phyloP scores from a whole-genome alignment of 2,113 vertebrate species.

The Bufo gargarizans region DNA sequence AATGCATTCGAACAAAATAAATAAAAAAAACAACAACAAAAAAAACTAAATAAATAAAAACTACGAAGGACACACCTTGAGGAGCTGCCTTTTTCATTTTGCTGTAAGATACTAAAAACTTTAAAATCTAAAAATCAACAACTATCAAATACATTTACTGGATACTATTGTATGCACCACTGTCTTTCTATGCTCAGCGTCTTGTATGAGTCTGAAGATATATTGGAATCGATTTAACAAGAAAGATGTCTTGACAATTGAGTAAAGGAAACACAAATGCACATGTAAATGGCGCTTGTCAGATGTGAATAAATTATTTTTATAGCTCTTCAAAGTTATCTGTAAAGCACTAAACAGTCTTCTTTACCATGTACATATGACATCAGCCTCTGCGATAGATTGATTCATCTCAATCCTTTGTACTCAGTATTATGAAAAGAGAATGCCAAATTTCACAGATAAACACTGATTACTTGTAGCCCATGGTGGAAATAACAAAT shows the following conservation, averaged over 20 bases:
- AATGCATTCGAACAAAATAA: too few species aligned
- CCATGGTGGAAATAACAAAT: background rate
- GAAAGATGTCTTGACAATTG: background rate
- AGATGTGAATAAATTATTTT: constrained; percentile 23
- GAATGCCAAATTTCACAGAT: background rate
- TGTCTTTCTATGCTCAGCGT: background rate
- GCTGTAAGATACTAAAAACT: too few species aligned
- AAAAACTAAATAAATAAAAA: too few species aligned
- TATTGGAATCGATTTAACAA: background rate
- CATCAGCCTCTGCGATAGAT: constrained; percentile 41
- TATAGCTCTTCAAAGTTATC: constrained; percentile 16
- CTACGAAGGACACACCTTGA: too few species aligned
- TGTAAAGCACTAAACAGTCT: constrained; percentile 27
- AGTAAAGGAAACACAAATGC: background rate
- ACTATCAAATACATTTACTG: too few species aligned
- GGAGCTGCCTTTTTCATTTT: too few species aligned
- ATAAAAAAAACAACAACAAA: too few species aligned
- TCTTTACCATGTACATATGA: constrained; percentile 35
- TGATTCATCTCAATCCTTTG: background rate
- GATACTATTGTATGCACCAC: background rate
- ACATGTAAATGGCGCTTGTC: constrained; percentile 22
- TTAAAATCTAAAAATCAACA: too few species aligned
- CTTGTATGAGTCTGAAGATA: background rate
- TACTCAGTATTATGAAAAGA: background rate
- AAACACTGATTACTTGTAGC: background rate